Base-by-base conservation (phyloP, 2,113 vertebrate species). In the Noturus placidus region DNA sequence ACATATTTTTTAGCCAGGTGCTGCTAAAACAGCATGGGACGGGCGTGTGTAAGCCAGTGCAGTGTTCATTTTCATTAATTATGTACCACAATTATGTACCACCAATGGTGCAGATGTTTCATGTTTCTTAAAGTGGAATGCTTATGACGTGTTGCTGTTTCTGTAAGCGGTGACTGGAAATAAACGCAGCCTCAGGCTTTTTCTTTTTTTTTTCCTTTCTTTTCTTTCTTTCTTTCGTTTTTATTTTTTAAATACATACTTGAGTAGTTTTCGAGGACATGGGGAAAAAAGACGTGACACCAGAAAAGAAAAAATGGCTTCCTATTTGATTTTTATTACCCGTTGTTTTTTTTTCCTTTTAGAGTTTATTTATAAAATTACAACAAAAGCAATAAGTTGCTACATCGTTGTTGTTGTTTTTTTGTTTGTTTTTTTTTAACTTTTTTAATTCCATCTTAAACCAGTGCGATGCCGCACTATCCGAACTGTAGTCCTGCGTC, bases 101-200 rank as follows among this genome's bases (percentile, higher is more conserved):
- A n/a, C n/a, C n/a, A 79, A 87, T 82, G 56, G 7, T 84, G 74
- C 56, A 61, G 56, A 84, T 72, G 89, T 87, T 78, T 84, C 63
- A 87, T 83, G 33, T 87, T 85, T 85, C 85, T 82, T 82, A 56
- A 76, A 95, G 96, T 76, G 93, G 93, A 97, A 97, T 94, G 90
- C 93, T 94, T 97, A 95, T 92, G 96, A 93, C 91, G 92, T 96
- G 96, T 97, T 97, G 96, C 94, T 95, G 96, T 94, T 95, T 94
- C 92, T 95, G 92, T 91, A 91, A 74, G 85, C 95, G 95, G 96
- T 97, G 95, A 93, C 92, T 92, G 85, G 94, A 96, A 90, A 95
- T 96, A 96, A 96, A 96, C 88, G 90, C 90, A 93, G 94, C 91
- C 91, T 92, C 93, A 92, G 91, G 91, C 91, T 93, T 95, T 92